phyloP scores from a whole-genome alignment of 1,140 invertebrate species.

The Cydia strobilella region DNA sequence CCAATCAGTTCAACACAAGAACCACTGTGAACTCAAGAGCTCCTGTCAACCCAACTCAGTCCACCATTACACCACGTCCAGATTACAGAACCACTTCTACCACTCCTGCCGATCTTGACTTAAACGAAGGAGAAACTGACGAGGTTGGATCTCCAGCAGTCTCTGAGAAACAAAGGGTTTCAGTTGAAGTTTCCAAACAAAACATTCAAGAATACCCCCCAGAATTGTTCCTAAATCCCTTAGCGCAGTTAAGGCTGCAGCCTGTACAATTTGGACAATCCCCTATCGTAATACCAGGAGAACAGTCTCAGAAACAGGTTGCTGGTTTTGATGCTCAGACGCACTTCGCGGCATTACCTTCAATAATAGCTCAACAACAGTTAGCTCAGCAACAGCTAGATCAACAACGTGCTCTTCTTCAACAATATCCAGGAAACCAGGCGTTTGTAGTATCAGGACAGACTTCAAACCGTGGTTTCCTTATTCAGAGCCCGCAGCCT shows the following conservation, averaged over 20 bases:
- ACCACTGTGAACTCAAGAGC: conserved; percentile 51
- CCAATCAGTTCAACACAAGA: conserved; percentile 58
- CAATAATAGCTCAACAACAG: conserved; percentile 55
- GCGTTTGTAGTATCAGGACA: conserved; percentile 7
- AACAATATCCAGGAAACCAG: conserved; percentile 39
- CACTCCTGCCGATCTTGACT: conserved; percentile 55
- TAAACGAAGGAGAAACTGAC: conserved; percentile 63
- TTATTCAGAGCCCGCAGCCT: conserved; percentile 17
- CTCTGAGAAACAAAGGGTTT: conserved; percentile 52
- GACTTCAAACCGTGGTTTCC: conserved; percentile 14
- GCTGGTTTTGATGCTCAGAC: conserved; percentile 60
- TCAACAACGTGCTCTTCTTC: conserved; percentile 45
- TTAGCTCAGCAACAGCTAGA: conserved; percentile 45
- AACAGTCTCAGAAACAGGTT: conserved; percentile 44
- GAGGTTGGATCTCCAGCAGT: conserved; percentile 43
- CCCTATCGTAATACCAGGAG: conserved; percentile 47
- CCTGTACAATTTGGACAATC: conserved; percentile 57
- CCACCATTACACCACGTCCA: conserved; percentile 50
- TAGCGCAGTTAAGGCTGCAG: conserved; percentile 63
- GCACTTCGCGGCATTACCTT: conserved; percentile 67
- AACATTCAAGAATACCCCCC: conserved; percentile 69
- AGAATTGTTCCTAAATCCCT: conserved; percentile 62
- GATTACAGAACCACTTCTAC: conserved; percentile 45
- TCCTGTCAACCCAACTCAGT: conserved; percentile 43
- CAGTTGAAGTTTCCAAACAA: conserved; percentile 68